Percentiles rank a stretch among this genome's conserved stretches.
These are phyloP conservation scores for Sminthurinus signatus DNA, from an alignment of 1,140 invertebrate species.

Conservation along the genomic window DNA sequence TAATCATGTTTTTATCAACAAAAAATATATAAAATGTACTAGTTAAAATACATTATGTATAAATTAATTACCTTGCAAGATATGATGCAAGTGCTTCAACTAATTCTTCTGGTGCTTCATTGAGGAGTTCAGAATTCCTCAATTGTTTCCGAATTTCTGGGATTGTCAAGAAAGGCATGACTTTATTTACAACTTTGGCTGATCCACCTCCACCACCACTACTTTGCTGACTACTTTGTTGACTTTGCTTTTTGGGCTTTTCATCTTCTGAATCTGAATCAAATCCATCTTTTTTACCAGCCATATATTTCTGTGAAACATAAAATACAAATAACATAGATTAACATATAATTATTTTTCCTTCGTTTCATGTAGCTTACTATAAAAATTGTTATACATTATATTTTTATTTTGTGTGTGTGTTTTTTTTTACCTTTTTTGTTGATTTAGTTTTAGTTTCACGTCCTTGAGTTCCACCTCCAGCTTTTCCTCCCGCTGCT, in stretches of 20 bases:
- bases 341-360: too few species aligned
- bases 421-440: slow-evolving; percentile 62
- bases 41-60: neutral
- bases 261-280: slow-evolving; percentile 47
- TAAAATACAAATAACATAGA: slow-evolving; percentile 6
- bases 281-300: slow-evolving; percentile 55
- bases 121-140: slow-evolving; percentile 51
- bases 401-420: too few species aligned
- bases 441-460: slow-evolving; percentile 93
- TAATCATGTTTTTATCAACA: too few species aligned
- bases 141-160: slow-evolving; percentile 57
- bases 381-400: too few species aligned
- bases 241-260: slow-evolving; percentile 44
- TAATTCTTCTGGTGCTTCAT: slow-evolving; percentile 50
- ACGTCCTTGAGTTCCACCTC: slow-evolving; percentile 75
- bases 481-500: slow-evolving; percentile 72
- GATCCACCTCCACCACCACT: slow-evolving; percentile 50
- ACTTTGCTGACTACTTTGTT: too few species aligned
- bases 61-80: slow-evolving; percentile 44
- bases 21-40: too few species aligned
- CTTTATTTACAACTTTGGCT: slow-evolving; percentile 39
- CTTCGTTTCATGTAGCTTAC: too few species aligned
- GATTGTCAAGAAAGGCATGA: slow-evolving; percentile 59
- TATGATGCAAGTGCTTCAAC: slow-evolving; percentile 46
- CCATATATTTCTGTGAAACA: slow-evolving; percentile 48